phyloP scores from a whole-genome alignment of 2,888 invertebrate species.

The Eupelmus urozonus region DNA sequence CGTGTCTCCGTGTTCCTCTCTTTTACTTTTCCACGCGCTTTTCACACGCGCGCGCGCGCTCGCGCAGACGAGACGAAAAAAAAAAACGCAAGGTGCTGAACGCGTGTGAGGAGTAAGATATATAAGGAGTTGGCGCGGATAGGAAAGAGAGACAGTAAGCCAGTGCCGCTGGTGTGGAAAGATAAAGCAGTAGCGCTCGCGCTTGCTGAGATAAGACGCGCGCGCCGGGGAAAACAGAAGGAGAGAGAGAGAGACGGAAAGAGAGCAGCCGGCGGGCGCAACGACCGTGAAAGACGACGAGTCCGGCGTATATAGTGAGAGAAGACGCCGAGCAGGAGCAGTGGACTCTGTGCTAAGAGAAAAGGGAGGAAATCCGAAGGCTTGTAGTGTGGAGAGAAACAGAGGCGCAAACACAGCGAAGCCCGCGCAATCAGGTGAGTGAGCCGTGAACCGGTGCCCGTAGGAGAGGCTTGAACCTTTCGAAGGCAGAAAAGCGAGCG shows the following conservation, averaged over 20 bases:
- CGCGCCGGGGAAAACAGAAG: background rate
- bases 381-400: background rate
- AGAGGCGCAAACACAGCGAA: background rate
- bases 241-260: slow-evolving; percentile 18
- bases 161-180: no score
- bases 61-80: background rate
- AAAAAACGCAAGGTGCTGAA: background rate
- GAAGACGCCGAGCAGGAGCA: no score
- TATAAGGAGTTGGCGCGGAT: no score
- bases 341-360: background rate
- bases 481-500: background rate
- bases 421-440: background rate
- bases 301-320: no score
- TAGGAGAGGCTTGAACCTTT: no score
- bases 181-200: background rate
- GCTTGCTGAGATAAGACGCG: background rate
- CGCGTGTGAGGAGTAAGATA: no score
- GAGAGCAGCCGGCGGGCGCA: slow-evolving; percentile 2
- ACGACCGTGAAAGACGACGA: background rate
- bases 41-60: background rate
- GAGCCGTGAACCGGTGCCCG: background rate
- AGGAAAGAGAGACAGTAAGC: no score
- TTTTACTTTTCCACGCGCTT: background rate
- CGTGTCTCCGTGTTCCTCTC: background rate
- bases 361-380: background rate